Conservation (phyloP, 2,797 vertebrate species). For the Heliangelus exortis region DNA sequence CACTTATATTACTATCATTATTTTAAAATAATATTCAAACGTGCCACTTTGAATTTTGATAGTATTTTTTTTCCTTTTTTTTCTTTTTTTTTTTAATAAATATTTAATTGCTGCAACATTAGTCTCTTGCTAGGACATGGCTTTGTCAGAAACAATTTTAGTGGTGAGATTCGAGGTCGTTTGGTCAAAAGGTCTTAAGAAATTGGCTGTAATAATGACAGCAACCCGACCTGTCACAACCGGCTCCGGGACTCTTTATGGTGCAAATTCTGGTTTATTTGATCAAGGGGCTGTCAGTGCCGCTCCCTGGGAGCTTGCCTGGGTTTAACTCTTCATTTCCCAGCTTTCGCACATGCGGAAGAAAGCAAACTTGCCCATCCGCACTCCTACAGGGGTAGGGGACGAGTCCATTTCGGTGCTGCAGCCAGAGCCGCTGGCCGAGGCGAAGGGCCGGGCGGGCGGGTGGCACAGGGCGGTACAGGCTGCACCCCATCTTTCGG, state of each 20-base stretch:
- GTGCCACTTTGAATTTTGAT: neutral
- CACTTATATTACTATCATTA: neutral
- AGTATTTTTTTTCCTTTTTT: neutral
- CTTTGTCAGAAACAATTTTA: neutral
- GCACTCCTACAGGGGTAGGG: too few relatives aligned
- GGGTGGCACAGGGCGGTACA: neutral
- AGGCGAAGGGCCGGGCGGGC: neutral
- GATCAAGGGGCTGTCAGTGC: neutral
- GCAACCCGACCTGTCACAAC: neutral
- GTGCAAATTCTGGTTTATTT: neutral
- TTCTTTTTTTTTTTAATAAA: neutral
- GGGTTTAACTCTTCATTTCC: neutral
- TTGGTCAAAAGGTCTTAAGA: neutral
- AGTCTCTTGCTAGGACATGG: neutral
- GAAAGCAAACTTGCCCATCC: too few relatives aligned
- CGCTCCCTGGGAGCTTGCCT: neutral
- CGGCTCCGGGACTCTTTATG: neutral
- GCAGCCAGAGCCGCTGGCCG: neutral
- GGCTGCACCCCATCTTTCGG: neutral
- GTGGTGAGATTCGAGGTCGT: neutral
- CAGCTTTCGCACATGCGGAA: fast-evolving
- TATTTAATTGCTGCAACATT: neutral
- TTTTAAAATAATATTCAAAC: neutral
- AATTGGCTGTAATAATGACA: neutral
- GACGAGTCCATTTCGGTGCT: fast-evolving